phyloP scores from a whole-genome alignment of 1,140 invertebrate species.

The Tetraneura akinire region DNA sequence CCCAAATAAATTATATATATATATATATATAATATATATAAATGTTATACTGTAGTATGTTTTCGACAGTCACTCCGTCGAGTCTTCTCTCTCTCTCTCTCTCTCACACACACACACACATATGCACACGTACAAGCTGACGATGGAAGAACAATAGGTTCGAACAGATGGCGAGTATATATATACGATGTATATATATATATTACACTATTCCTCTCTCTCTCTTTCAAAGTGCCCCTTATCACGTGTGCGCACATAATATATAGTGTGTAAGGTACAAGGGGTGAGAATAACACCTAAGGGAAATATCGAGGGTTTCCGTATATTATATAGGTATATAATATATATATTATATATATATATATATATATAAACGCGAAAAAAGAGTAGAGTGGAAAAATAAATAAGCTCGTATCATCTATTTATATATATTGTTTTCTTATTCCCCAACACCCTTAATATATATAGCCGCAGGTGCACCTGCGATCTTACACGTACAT shows the following conservation, averaged over 20 bases:
- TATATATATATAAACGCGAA: too few relatives aligned
- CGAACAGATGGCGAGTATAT: constrained; percentile 31
- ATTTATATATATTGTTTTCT: neutral
- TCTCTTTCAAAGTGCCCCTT: neutral
- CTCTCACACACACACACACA: too few relatives aligned
- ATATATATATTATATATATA: neutral
- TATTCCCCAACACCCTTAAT: neutral
- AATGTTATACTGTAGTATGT: too few relatives aligned
- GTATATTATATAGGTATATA: too few relatives aligned
- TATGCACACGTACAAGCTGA: too few relatives aligned
- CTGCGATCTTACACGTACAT: neutral
- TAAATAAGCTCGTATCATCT: constrained; percentile 34
- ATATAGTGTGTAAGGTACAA: neutral
- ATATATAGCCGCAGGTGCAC: neutral
- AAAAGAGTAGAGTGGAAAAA: constrained; percentile 31
- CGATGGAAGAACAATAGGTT: constrained; percentile 1
- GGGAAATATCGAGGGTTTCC: constrained; percentile 46
- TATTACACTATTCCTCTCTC: constrained; percentile 7
- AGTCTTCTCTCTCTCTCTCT: too few relatives aligned
- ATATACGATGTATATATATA: constrained; percentile 12
- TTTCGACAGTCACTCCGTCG: too few relatives aligned
- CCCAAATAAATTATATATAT: too few relatives aligned
- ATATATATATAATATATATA: too few relatives aligned
- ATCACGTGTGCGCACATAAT: neutral
- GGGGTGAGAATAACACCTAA: constrained; percentile 48